A percentile compares a stretch with the other conserved stretches of the same genome.
phyloP scores from a whole-genome alignment of 2,113 vertebrate species.

The Neoarius graeffei region DNA sequence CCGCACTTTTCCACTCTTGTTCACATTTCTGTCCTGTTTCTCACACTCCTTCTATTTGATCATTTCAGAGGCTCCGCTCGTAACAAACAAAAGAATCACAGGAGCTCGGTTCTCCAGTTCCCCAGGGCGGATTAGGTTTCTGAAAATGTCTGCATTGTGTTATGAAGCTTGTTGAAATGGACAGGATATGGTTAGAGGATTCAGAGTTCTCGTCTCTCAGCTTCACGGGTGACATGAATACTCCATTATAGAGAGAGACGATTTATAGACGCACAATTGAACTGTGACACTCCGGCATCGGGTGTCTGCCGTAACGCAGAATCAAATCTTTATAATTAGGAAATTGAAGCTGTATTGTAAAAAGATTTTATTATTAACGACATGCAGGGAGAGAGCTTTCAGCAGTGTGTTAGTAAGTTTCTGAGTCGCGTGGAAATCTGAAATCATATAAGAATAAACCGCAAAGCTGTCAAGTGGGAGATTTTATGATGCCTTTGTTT shows the following conservation, averaged over 20 bases:
- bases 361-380: not conserved
- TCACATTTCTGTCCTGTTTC: not conserved
- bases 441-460: not conserved
- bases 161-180: constrained; percentile 72
- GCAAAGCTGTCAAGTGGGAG: not conserved
- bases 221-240: constrained; percentile 71
- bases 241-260: constrained; percentile 63
- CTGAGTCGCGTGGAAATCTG: not conserved
- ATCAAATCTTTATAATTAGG: not conserved
- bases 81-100: constrained; percentile 65
- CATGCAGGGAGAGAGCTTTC: not conserved
- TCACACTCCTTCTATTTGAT: constrained; percentile 46
- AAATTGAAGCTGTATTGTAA: not conserved
- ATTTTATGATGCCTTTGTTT: not conserved
- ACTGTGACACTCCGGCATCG: not conserved
- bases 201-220: constrained; percentile 75
- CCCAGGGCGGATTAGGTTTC: constrained; percentile 72
- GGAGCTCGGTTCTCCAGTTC: constrained; percentile 67
- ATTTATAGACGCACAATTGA: constrained; percentile 27
- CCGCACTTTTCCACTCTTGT: not conserved
- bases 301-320: not conserved
- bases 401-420: not conserved
- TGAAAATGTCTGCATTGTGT: constrained; percentile 73
- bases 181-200: constrained; percentile 68
- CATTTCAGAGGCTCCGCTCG: constrained; percentile 59